phyloP scores from a whole-genome alignment of 2,797 vertebrate species.

The Harpagifer antarcticus region DNA sequence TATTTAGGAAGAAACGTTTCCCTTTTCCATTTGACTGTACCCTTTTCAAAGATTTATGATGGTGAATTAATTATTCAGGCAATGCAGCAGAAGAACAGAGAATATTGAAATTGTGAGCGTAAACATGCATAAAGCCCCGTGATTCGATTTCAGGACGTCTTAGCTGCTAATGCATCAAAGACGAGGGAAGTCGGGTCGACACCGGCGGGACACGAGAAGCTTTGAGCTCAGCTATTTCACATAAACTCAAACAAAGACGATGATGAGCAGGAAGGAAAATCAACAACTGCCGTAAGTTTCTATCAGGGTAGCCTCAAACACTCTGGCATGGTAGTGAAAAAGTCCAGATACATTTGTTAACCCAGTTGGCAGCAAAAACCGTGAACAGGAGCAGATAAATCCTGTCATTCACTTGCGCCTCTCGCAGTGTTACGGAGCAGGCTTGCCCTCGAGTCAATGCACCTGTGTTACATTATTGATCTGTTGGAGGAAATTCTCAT shows the following conservation, averaged over 20 bases:
- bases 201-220: neutral
- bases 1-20: slow-evolving; percentile 67
- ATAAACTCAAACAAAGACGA: neutral
- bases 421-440: neutral
- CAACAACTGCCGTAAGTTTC: neutral
- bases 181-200: neutral
- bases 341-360: neutral
- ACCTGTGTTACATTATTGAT: neutral
- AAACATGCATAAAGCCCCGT: slow-evolving; percentile 41
- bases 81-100: slow-evolving; percentile 67
- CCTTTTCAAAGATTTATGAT: slow-evolving; percentile 81
- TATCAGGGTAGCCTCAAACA: slow-evolving; percentile 10
- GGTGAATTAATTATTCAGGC: slow-evolving; percentile 81
- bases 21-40: slow-evolving; percentile 50
- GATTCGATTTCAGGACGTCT: slow-evolving; percentile 60
- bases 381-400: neutral
- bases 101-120: slow-evolving; percentile 51
- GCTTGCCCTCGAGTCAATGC: neutral
- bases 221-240: slow-evolving; percentile 25
- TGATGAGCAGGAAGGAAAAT: neutral
- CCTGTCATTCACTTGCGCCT: neutral
- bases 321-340: neutral
- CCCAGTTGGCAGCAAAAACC: neutral
- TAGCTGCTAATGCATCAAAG: slow-evolving; percentile 12
- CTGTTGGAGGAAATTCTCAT: neutral